Percentiles rank a stretch among this genome's conserved stretches.
phyloP scores from a whole-genome alignment of 2,113 vertebrate species.

The Bagarius yarrelli region DNA sequence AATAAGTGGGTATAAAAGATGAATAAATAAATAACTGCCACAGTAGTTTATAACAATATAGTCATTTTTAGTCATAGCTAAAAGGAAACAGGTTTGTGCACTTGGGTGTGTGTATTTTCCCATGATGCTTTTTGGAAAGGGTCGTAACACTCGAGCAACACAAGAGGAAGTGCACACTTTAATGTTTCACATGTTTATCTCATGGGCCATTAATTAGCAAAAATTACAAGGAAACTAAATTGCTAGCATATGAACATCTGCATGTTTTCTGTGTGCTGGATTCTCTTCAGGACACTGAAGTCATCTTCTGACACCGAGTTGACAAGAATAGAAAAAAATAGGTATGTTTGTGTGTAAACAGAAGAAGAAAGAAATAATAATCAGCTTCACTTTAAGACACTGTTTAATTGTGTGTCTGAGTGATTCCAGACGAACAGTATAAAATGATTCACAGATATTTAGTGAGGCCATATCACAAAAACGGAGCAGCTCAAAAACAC shows the following conservation, averaged over 20 bases:
- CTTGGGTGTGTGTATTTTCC: not conserved
- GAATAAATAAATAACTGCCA: too few relatives aligned
- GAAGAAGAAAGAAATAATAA: not conserved
- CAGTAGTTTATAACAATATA: too few relatives aligned
- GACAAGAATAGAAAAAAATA: not conserved
- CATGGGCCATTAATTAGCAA: constrained; percentile 19
- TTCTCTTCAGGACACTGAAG: constrained; percentile 15
- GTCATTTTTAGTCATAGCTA: not conserved
- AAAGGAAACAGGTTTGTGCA: not conserved
- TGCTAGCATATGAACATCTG: constrained; percentile 18
- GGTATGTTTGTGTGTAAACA: not conserved
- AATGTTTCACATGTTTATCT: constrained; percentile 19
- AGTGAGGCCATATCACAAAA: constrained; percentile 9
- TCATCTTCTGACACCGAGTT: constrained; percentile 14
- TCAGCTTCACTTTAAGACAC: not conserved
- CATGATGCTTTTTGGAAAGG: not conserved
- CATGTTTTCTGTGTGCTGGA: not conserved
- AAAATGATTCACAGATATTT: constrained; percentile 41
- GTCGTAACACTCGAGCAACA: not conserved
- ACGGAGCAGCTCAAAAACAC: not conserved
- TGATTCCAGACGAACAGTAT: constrained; percentile 33
- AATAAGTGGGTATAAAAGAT: too few relatives aligned
- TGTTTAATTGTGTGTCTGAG: constrained; percentile 27
- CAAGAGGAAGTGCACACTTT: not conserved
- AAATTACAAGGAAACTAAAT: constrained; percentile 33